Percentiles rank a stretch among this genome's conserved stretches.
Conservation (phyloP, 2,113 vertebrate species). For the Xiphophorus maculatus region DNA sequence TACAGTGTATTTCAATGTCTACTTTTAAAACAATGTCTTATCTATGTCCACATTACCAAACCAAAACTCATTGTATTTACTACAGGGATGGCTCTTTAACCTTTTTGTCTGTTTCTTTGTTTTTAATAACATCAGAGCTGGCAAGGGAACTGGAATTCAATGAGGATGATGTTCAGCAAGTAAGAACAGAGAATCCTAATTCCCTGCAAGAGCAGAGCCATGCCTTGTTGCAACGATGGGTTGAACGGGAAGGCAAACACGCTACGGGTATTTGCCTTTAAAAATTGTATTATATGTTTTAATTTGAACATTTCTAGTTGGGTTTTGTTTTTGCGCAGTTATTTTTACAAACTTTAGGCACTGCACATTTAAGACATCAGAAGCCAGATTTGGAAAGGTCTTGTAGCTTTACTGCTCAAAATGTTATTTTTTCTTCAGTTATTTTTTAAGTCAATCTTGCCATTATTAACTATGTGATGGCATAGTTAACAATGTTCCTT, state of each 20-base stretch:
- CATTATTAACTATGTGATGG: neutral
- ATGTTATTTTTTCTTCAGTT: neutral
- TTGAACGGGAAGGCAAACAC: slow-evolving; percentile 91
- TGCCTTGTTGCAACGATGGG: slow-evolving; percentile 92
- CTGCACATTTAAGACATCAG: neutral
- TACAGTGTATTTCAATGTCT: neutral
- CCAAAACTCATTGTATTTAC: neutral
- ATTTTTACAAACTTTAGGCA: neutral
- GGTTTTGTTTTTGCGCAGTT: too few relatives aligned
- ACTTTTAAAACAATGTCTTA: neutral
- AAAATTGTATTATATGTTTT: slow-evolving; percentile 1
- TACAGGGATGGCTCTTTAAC: neutral
- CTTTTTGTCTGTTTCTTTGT: slow-evolving; percentile 16
- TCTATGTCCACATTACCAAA: neutral
- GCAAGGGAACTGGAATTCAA: slow-evolving; percentile 96
- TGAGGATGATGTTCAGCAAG: slow-evolving; percentile 91
- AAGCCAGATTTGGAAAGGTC: neutral
- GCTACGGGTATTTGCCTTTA: slow-evolving; percentile 85
- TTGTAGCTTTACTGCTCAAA: neutral
- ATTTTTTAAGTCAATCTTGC: neutral
- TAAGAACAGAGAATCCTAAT: slow-evolving; percentile 93
- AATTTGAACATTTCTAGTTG: neutral
- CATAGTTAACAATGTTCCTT: too few relatives aligned
- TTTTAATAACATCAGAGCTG: slow-evolving; percentile 81
- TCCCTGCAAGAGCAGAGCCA: slow-evolving; percentile 97